Conservation (phyloP, 2,797 vertebrate species). For the Ctenochaetus hawaiiensis region DNA sequence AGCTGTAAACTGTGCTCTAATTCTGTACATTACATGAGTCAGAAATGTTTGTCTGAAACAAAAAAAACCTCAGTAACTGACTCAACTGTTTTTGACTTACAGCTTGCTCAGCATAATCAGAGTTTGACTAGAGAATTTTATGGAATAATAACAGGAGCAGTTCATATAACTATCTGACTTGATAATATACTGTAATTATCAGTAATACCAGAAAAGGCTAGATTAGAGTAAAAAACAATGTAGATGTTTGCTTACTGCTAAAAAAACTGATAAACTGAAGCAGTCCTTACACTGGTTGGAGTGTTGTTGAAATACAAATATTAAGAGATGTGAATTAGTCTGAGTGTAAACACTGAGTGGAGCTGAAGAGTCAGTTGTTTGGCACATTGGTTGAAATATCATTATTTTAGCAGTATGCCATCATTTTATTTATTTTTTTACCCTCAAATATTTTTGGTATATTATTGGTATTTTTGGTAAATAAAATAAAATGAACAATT, state of each 20-base stretch:
- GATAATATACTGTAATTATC: background rate
- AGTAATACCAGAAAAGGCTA: no score
- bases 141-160: background rate
- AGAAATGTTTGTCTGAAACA: no score
- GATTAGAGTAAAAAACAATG: no score
- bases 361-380: background rate
- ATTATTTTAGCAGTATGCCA: background rate
- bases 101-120: background rate
- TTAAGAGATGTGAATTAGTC: background rate
- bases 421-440: background rate
- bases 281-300: background rate
- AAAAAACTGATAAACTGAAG: background rate
- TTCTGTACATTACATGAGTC: no score
- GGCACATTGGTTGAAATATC: background rate
- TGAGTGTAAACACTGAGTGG: background rate
- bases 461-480: no score
- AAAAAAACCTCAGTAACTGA: no score
- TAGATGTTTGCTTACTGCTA: background rate
- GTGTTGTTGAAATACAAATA: background rate
- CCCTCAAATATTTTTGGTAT: background rate
- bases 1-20: no score
- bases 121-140: background rate
- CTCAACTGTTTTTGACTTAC: background rate
- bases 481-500: background rate
- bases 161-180: background rate